A percentile compares a stretch with the other conserved stretches of the same genome.
Evolutionary conservation across 2,113 vertebrate species (phyloP).

Genomic region (Hipposideros armiger): DNA sequence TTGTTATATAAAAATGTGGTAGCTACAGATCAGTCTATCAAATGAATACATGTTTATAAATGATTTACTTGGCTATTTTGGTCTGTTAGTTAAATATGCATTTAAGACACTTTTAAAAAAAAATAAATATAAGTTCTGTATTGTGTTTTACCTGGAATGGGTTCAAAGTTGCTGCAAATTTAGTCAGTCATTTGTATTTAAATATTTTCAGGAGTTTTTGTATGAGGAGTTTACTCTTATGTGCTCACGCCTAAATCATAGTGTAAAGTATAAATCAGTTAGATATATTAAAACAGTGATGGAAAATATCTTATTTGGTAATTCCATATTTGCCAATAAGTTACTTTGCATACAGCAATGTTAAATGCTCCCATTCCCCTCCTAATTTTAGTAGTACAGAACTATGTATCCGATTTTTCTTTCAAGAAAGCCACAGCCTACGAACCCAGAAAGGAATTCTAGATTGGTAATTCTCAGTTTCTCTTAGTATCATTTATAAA

Average conservation of each 20-base stretch:
- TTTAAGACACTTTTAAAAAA: slow-evolving; percentile 22
- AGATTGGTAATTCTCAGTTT: background rate
- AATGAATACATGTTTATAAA: slow-evolving; percentile 56
- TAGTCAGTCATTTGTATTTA: background rate
- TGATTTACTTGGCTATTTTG: slow-evolving; percentile 69
- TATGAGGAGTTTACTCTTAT: background rate
- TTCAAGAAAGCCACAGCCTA: slow-evolving; percentile 42
- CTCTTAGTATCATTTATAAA: slow-evolving; percentile 64
- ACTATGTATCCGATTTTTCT: slow-evolving; percentile 49
- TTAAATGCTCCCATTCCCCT: background rate
- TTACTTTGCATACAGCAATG: slow-evolving; percentile 59
- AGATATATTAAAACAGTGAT: background rate
- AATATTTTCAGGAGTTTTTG: slow-evolving; percentile 57
- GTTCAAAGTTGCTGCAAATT: slow-evolving; percentile 55
- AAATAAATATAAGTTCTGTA: background rate
- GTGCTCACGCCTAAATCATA: background rate
- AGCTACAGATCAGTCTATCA: background rate
- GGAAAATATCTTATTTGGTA: background rate
- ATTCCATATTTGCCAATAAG: slow-evolving; percentile 3
- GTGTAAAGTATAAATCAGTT: background rate
- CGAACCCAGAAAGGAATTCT: slow-evolving; percentile 58
- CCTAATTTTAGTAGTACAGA: slow-evolving; percentile 48
- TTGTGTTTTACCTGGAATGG: slow-evolving; percentile 46
- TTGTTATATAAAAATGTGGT: background rate
- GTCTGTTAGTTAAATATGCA: slow-evolving; percentile 63